These are phyloP conservation scores for Aviceda subcristata DNA, from an alignment of 2,113 vertebrate species.

Conservation along the genomic window DNA sequence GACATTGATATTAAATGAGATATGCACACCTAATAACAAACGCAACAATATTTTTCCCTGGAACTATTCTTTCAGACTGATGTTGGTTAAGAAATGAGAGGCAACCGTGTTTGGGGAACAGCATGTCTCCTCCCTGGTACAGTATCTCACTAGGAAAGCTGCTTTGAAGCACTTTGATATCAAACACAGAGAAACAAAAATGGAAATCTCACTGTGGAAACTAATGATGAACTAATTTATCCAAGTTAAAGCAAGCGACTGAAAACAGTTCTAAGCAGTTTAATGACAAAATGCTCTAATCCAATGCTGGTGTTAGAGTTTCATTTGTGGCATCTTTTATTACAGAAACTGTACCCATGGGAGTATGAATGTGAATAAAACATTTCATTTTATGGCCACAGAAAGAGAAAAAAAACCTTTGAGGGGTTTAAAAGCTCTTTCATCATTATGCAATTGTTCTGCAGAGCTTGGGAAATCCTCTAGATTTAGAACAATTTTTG, in stretches of 20 bases:
- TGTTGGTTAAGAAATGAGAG: neutral
- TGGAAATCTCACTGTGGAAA: neutral
- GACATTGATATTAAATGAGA: neutral
- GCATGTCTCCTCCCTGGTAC: neutral
- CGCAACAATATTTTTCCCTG: neutral
- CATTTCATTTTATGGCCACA: neutral
- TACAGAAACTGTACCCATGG: neutral
- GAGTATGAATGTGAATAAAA: neutral
- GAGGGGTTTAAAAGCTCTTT: neutral
- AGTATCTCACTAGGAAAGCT: neutral
- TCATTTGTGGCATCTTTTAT: neutral
- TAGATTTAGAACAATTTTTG: neutral
- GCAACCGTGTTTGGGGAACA: neutral
- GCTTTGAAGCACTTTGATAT: neutral
- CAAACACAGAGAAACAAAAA: neutral
- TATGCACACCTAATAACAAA: neutral
- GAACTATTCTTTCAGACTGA: neutral
- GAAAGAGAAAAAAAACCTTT: neutral
- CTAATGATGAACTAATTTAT: neutral
- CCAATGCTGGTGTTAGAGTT: neutral
- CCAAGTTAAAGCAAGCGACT: neutral
- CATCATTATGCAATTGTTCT: neutral
- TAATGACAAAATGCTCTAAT: slow-evolving; percentile 14
- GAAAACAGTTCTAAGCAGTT: neutral
- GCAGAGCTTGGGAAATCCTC: neutral